phyloP scores from a whole-genome alignment of 2,888 invertebrate species.

The Prenolepis imparis region DNA sequence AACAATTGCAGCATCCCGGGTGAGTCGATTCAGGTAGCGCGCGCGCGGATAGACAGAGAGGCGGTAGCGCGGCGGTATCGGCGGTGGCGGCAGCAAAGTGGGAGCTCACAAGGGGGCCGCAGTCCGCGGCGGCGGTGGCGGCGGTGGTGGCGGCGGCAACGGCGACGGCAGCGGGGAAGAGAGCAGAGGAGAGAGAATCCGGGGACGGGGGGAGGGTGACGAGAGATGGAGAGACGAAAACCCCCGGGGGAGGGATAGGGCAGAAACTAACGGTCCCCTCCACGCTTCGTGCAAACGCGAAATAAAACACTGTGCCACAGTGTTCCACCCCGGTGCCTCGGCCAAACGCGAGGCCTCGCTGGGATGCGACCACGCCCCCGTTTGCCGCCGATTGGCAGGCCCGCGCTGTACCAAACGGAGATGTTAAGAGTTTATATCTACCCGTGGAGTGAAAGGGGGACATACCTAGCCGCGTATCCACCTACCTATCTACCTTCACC shows the following conservation, averaged over 20 bases:
- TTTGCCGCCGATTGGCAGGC: conserved; percentile 69
- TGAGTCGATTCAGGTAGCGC: conserved; percentile 79
- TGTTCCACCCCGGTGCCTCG: conserved; percentile 82
- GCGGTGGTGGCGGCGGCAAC: conserved; percentile 7
- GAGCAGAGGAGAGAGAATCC: background rate
- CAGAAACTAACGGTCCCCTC: conserved; percentile 80
- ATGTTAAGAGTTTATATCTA: conserved; percentile 84
- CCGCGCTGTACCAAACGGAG: conserved; percentile 71
- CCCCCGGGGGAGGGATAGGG: conserved; percentile 74
- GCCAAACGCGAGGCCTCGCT: conserved; percentile 79
- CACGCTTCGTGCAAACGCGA: conserved; percentile 73
- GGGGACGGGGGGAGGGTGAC: background rate
- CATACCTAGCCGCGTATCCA: conserved; percentile 79
- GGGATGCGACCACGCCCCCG: conserved; percentile 76
- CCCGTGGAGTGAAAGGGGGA: conserved; percentile 78
- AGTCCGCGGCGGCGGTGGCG: conserved; percentile 25
- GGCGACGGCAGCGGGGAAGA: background rate
- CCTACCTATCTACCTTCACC: conserved; percentile 74
- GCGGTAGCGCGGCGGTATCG: conserved; percentile 67
- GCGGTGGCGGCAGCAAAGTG: conserved; percentile 71
- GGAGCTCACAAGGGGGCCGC: conserved; percentile 69
- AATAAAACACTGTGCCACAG: conserved; percentile 85
- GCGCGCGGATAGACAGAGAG: conserved; percentile 72
- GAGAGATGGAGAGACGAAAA: background rate
- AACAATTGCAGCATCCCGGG: conserved; percentile 84